Percentiles rank a stretch among this genome's conserved stretches.
Evolutionary conservation across 2,888 invertebrate species (phyloP).

Genomic region (Aporophyla nigra): DNA sequence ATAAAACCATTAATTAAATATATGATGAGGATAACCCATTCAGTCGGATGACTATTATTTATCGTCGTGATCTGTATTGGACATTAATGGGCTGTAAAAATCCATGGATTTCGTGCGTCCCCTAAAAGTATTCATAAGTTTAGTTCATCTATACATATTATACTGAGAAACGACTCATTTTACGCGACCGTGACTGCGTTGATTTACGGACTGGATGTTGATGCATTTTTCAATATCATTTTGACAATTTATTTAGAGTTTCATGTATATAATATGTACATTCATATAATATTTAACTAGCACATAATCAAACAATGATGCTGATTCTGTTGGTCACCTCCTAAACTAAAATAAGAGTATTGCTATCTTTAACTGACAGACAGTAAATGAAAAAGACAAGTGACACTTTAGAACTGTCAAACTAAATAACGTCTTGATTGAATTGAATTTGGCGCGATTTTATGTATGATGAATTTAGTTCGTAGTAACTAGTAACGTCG

Average conservation of each 20-base stretch:
- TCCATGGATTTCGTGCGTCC: not conserved
- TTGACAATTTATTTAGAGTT: too few relatives aligned
- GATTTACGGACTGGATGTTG: not conserved
- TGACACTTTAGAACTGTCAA: too few relatives aligned
- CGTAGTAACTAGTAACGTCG: too few relatives aligned
- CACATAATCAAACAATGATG: too few relatives aligned
- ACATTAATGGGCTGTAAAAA: not conserved
- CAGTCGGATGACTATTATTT: not conserved
- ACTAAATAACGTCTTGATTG: too few relatives aligned
- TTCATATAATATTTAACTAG: too few relatives aligned
- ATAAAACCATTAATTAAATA: not conserved
- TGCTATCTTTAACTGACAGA: too few relatives aligned
- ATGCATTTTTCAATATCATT: not conserved
- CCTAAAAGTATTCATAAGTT: not conserved
- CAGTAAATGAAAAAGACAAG: too few relatives aligned
- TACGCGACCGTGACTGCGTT: not conserved
- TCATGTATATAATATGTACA: not conserved
- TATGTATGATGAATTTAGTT: too few relatives aligned
- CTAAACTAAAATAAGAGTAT: too few relatives aligned
- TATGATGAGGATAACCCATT: not conserved
- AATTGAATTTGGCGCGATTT: too few relatives aligned
- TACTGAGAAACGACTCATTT: not conserved
- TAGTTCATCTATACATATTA: not conserved
- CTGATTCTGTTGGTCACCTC: too few relatives aligned
- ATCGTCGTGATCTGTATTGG: not conserved